Evolutionary conservation across 1,140 invertebrate genomes (phyloP).

Genomic region (Gerris buenoi): DNA sequence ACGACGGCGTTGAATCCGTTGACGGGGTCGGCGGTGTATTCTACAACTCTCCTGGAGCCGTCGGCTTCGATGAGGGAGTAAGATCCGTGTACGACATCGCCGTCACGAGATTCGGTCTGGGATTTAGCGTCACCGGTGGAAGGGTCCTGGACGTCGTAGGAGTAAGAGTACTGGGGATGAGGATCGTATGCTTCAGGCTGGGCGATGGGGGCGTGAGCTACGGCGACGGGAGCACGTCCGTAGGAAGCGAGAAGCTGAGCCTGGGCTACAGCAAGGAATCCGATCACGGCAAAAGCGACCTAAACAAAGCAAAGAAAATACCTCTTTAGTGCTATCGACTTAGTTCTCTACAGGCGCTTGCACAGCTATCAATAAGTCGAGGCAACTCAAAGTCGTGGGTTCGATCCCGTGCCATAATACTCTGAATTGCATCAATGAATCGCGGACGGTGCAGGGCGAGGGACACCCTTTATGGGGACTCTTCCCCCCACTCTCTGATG

Average conservation of each 20-base stretch:
- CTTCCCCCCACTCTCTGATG: too few relatives aligned
- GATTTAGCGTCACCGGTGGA: constrained; percentile 35
- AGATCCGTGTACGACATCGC: constrained; percentile 22
- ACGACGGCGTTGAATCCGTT: constrained; percentile 9
- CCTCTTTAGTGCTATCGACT: too few relatives aligned
- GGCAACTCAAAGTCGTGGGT: too few relatives aligned
- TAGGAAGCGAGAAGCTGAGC: constrained; percentile 4
- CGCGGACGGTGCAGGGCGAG: too few relatives aligned
- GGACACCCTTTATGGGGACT: too few relatives aligned
- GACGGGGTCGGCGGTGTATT: constrained; percentile 33
- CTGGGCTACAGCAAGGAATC: neutral
- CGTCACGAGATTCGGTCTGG: constrained; percentile 33
- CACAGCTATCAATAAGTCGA: too few relatives aligned
- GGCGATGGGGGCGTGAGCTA: constrained; percentile 25
- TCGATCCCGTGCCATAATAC: too few relatives aligned
- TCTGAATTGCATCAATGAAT: too few relatives aligned
- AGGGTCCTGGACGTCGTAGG: constrained; percentile 37
- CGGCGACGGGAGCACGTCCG: constrained; percentile 11
- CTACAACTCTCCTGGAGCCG: constrained; percentile 35
- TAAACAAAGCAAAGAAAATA: too few relatives aligned
- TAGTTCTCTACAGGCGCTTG: too few relatives aligned
- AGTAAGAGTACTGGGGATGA: constrained; percentile 34
- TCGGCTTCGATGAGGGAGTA: constrained; percentile 22
- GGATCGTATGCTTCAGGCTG: constrained; percentile 41
- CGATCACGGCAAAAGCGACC: neutral